Percentiles rank a stretch among this genome's conserved stretches.
phyloP scores from a whole-genome alignment of 2,113 vertebrate genomes.

The Xenopus laevis region DNA sequence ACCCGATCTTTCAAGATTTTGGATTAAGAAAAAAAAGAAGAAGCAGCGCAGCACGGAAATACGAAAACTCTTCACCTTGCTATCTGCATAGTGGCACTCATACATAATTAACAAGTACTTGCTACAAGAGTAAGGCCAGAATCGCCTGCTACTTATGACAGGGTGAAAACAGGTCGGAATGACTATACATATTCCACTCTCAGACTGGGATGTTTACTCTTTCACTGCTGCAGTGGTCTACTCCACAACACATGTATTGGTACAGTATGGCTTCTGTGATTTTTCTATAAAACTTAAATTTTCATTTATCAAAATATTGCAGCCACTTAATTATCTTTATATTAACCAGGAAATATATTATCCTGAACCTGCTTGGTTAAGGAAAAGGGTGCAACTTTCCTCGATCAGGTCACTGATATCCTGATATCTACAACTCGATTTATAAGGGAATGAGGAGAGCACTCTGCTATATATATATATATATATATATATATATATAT shows the following conservation, averaged over 20 bases:
- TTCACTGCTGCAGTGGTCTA: neutral
- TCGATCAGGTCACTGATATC: too few relatives aligned
- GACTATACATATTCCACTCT: neutral
- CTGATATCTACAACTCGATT: too few relatives aligned
- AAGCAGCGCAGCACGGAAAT: constrained; percentile 9
- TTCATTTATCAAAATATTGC: too few relatives aligned
- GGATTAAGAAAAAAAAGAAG: constrained; percentile 11
- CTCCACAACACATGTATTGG: neutral
- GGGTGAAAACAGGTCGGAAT: neutral
- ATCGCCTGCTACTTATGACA: neutral
- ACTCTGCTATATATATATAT: too few relatives aligned
- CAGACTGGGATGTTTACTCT: neutral
- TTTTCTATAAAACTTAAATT: neutral
- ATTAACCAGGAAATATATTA: too few relatives aligned
- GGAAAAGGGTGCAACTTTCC: too few relatives aligned
- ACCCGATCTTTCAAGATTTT: constrained; percentile 27
- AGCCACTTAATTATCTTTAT: too few relatives aligned
- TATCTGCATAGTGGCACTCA: constrained; percentile 46
- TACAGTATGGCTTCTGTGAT: neutral
- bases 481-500: too few relatives aligned
- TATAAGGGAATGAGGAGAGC: too few relatives aligned
- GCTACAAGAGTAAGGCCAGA: constrained; percentile 17
- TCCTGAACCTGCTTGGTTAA: too few relatives aligned
- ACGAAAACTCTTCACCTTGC: constrained; percentile 36
- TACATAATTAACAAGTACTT: constrained; percentile 46